A percentile compares a stretch with the other conserved stretches of the same genome.
Evolutionary conservation across 1,140 invertebrate genomes (phyloP).

Genomic region (Orussus abietinus): DNA sequence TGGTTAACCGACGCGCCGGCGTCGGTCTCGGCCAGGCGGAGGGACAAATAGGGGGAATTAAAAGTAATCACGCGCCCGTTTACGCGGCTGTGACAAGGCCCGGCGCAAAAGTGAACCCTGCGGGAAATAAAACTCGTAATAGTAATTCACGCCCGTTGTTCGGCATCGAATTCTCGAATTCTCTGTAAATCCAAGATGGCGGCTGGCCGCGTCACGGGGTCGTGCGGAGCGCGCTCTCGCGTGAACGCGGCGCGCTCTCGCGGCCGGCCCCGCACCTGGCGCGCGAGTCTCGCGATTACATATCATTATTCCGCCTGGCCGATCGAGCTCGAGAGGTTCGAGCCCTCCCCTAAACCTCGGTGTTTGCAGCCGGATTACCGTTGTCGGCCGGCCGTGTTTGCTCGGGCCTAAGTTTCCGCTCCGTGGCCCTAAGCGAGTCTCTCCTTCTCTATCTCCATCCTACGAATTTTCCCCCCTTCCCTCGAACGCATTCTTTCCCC

Average conservation of each 20-base stretch:
- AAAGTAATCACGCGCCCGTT: conserved; percentile 48
- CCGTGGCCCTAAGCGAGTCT: conserved; percentile 10
- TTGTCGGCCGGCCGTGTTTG: too few relatives aligned
- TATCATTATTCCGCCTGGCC: conserved; percentile 50
- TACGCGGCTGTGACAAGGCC: conserved; percentile 33
- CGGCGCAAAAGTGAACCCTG: conserved; percentile 45
- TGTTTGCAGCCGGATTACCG: conserved; percentile 41
- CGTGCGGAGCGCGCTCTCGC: too few relatives aligned
- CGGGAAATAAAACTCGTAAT: conserved; percentile 17
- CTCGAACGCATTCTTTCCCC: too few relatives aligned
- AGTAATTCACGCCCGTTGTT: too few relatives aligned
- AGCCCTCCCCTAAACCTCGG: conserved; percentile 34
- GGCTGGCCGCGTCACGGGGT: too few relatives aligned
- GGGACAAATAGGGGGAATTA: conserved; percentile 40
- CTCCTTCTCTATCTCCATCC: background rate
- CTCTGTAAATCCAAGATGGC: too few relatives aligned
- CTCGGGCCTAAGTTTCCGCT: too few relatives aligned
- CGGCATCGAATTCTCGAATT: too few relatives aligned
- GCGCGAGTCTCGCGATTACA: conserved; percentile 43
- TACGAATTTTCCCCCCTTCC: background rate
- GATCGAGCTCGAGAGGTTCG: too few relatives aligned
- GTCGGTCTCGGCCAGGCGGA: background rate
- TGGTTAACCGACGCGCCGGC: conserved; percentile 29
- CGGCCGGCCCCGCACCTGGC: conserved; percentile 21
- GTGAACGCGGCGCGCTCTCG: conserved; percentile 3